Evolutionary conservation across 2,113 vertebrate species (phyloP).

Genomic region (Ctenodactylus gundi): DNA sequence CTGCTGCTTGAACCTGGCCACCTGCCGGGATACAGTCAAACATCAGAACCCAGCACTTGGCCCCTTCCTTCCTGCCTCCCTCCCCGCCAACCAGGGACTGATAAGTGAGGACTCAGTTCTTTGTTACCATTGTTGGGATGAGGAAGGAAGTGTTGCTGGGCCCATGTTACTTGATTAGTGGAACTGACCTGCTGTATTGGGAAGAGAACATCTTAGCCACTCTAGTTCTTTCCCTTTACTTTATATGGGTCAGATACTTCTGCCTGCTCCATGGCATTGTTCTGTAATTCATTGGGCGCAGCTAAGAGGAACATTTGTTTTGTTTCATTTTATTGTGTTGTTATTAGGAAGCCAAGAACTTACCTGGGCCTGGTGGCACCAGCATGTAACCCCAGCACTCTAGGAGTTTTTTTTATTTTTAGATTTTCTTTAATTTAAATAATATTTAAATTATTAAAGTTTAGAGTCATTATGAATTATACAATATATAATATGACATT

Average conservation of each 20-base stretch:
- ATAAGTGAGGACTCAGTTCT: not conserved
- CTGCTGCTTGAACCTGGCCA: not conserved
- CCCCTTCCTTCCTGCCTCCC: not conserved
- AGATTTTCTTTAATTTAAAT: too few species aligned
- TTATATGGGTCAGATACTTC: not conserved
- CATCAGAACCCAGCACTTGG: not conserved
- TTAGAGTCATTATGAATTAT: too few species aligned
- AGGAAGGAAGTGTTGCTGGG: not conserved
- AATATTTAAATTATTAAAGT: too few species aligned
- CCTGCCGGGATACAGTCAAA: not conserved
- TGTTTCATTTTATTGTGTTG: not conserved
- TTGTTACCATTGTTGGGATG: not conserved
- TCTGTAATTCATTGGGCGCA: not conserved
- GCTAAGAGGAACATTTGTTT: not conserved
- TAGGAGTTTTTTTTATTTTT: too few species aligned
- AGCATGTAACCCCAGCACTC: too few species aligned
- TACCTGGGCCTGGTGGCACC: too few species aligned
- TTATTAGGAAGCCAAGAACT: conserved; percentile 1
- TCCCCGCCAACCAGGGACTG: not conserved
- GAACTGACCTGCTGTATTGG: not conserved
- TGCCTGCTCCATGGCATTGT: not conserved
- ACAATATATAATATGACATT: too few species aligned
- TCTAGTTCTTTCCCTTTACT: not conserved
- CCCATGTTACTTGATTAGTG: not conserved
- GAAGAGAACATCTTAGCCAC: not conserved